Evolutionary conservation across 2,113 vertebrate genomes (phyloP), one percentile per base, ranked within the genome.

Genomic region (Scomber scombrus): DNA sequence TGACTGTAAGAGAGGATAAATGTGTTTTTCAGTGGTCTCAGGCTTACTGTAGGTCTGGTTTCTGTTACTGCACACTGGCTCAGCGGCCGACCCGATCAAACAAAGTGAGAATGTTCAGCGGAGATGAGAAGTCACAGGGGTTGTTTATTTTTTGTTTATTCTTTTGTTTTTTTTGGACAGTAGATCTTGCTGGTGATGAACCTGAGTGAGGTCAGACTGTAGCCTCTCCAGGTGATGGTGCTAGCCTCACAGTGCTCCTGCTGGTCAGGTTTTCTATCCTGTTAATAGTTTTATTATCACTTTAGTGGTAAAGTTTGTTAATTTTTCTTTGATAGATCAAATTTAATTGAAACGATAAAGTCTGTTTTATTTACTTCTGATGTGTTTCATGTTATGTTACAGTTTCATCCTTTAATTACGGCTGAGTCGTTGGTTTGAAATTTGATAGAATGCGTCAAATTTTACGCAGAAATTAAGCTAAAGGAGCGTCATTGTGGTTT

Each of bases 201-300:
- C 69, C 58, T 75, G 54, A 73, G 8, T 50, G 55, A 56, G 51
- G 76, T 78, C 11, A 13, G 31, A 61, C 57, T 72, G 60, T 74
- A 74, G 67, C 77, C 68, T 76, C 64, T 78, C 51, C 78, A 63
- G 75, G 73, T 72, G 69, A 78, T 81, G 91, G 88, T 88, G 90
- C 90, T 89, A 77, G 69, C 63, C 71, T 87, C 78, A 52, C 82
- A 85, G 72, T 72, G 63, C 52, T 87, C 71, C 77, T 89, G 68
- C 85, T 87, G 85, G 74, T 78, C 68, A 57, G 67, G 78, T 73
- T 88, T 89, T 73, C 63, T 80, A 67, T 83, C 62, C 77, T 75
- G 58, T 76, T 80, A 34, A 67, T 52, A 61, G 26, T 57, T 75
- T 65, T 68, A 57, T 64, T 60, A 14, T 62, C 31, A 26, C 3